Evolutionary conservation across 2,888 invertebrate species (phyloP), one percentile per base, ranked within the genome.

Genomic region (Fragum fragum): DNA sequence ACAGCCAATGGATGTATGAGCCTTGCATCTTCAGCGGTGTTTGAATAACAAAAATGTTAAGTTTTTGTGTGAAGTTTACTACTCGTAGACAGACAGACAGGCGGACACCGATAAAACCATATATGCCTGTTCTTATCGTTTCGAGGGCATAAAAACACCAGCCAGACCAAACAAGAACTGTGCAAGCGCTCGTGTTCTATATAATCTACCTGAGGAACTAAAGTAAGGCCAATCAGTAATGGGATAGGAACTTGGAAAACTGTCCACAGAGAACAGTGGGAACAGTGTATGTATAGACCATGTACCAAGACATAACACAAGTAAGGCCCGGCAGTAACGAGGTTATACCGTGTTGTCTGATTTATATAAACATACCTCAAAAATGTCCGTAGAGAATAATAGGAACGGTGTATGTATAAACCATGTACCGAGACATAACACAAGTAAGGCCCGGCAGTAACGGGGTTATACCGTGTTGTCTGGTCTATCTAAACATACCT

Each of bases 251-350:
- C 47, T 28, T 36, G 74, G 74, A 53, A 68, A 74, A 47, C 53
- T 52, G 23, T 52, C 63, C n/a, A 55, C 32, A 55, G 63, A 63
- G 53, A 42, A 76, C 42, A 76, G 29, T 18, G 55, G 36, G 28
- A 76, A 76, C 36, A 70, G 76, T 14, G 68, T 69, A 21, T 76
- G 76, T 39, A 70, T 68, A 68, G 70, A 76, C 76, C 76, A 76
- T 0, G 76, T 76, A 1, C 76, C 76, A 1, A 76, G 70, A 11
- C 59, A 55, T 6, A 70, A 9, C 18, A 76, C 69, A 39, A 69
- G 55, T 21, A 76, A 18, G 16, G 42, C 23, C 6, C 76, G 76
- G 21, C 39, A 47, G 68, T 70, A 76, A 39, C 39, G 68, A 16
- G 75, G 75, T 18, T 68, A 21, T 23, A 75, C 68, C 69, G 55